A percentile compares a stretch with the other conserved stretches of the same genome.
Evolutionary conservation across 37 sponge, comb jelly and placozoan species (phyloP).

Genomic region (Spongia lamella): DNA sequence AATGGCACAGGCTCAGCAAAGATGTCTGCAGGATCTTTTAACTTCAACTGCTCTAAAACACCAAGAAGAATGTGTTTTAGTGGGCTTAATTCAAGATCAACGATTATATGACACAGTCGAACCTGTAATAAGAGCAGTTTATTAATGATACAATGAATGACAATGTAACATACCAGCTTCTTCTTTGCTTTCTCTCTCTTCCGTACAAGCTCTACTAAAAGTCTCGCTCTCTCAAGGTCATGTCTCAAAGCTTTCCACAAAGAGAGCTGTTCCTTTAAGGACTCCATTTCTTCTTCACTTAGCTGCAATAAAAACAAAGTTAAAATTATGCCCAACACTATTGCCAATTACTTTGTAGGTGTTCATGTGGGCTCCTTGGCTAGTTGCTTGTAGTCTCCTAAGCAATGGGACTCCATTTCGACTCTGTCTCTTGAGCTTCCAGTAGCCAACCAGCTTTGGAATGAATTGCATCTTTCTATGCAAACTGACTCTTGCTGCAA

Average conservation of each 20-base stretch:
- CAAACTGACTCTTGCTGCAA: constrained; percentile 68
- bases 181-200: constrained; percentile 94
- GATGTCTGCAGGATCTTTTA: constrained; percentile 84
- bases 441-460: constrained; percentile 87
- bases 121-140: constrained; percentile 27
- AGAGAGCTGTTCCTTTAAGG: constrained; percentile 79
- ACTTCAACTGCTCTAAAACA: constrained; percentile 57
- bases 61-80: constrained; percentile 66
- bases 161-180: constrained; percentile 88
- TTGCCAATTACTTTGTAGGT: constrained; percentile 26
- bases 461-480: constrained; percentile 86
- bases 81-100: constrained; percentile 71
- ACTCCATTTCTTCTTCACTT: constrained; percentile 80
- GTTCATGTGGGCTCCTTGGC: constrained; percentile 55
- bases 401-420: constrained; percentile 97
- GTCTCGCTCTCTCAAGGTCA: constrained; percentile 89
- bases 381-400: constrained; percentile 82
- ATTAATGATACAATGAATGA: background rate
- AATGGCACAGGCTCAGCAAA: constrained; percentile 91
- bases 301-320: constrained; percentile 33
- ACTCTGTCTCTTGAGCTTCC: constrained; percentile 98
- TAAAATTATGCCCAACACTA: no score
- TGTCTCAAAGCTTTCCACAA: constrained; percentile 83
- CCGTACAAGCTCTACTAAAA: constrained; percentile 88
- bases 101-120: constrained; percentile 56